Percentiles rank a stretch among this genome's conserved stretches.
These are phyloP conservation scores for Scaptodrosophila lebanonensis DNA, from an alignment of 1,140 invertebrate species.

Conservation along the genomic window DNA sequence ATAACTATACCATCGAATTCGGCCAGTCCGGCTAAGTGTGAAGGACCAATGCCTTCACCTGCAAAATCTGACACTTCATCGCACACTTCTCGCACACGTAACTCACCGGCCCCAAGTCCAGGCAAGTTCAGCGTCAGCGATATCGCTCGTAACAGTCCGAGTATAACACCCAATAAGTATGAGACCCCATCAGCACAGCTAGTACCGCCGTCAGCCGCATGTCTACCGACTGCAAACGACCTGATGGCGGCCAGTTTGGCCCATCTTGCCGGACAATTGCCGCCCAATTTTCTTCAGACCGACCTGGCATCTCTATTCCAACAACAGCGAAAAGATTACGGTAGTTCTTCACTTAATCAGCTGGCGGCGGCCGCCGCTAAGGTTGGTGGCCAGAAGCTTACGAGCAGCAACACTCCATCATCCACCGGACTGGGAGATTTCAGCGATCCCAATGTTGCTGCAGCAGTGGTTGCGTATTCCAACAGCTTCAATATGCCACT, in stretches of 20 bases:
- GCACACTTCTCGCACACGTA: constrained; percentile 60
- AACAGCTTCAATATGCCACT: constrained; percentile 70
- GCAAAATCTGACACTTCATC: constrained; percentile 74
- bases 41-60: constrained; percentile 68
- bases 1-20: constrained; percentile 72
- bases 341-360: constrained; percentile 67
- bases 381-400: constrained; percentile 60
- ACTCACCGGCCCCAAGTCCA: constrained; percentile 69
- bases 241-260: constrained; percentile 73
- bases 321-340: constrained; percentile 68
- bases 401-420: constrained; percentile 10
- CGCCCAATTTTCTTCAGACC: constrained; percentile 64
- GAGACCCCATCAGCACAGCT: constrained; percentile 31
- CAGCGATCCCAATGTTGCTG: constrained; percentile 67
- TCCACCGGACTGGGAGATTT: constrained; percentile 28
- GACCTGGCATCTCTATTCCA: constrained; percentile 65
- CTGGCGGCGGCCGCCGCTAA: constrained; percentile 69
- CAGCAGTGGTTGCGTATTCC: constrained; percentile 65
- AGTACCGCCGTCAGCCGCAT: constrained; percentile 48
- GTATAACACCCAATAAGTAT: constrained; percentile 70
- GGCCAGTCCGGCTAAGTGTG: constrained; percentile 75
- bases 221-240: constrained; percentile 65
- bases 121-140: constrained; percentile 73
- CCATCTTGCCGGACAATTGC: constrained; percentile 62
- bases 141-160: constrained; percentile 70